Evolutionary conservation across 1,140 invertebrate genomes (phyloP).

Genomic region (Tachypleus tridentatus): DNA sequence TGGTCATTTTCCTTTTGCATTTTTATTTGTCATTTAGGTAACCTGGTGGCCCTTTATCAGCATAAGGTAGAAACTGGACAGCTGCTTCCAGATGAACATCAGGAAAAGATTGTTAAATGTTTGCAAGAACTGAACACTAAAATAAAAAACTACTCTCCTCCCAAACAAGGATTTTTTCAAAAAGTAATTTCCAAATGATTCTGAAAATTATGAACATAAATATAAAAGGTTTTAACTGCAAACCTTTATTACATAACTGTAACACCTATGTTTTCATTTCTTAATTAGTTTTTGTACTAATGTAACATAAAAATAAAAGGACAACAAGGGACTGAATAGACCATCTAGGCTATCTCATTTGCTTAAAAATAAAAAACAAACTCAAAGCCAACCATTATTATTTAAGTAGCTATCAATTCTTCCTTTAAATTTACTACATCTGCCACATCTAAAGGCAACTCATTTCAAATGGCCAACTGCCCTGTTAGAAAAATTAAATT

Average conservation of each 20-base stretch:
- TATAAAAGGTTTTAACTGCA: constrained; percentile 1
- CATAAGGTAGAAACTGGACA: constrained; percentile 41
- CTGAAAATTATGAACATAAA: not conserved
- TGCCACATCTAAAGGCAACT: no score
- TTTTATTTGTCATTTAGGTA: constrained; percentile 1
- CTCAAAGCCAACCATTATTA: no score
- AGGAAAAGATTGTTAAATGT: constrained; percentile 49
- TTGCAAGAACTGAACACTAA: constrained; percentile 56
- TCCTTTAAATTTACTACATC: no score
- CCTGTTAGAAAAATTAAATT: no score
- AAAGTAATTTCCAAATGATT: constrained; percentile 8
- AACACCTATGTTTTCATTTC: constrained; percentile 33
- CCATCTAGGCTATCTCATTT: no score
- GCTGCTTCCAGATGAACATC: constrained; percentile 52
- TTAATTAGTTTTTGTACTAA: not conserved
- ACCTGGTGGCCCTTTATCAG: constrained; percentile 15
- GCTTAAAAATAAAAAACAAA: no score
- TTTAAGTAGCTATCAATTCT: no score
- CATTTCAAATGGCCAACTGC: no score
- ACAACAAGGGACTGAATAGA: no score
- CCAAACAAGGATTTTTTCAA: constrained; percentile 31
- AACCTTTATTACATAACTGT: not conserved
- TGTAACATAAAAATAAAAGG: no score
- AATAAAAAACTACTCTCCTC: constrained; percentile 47
- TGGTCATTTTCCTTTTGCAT: no score